Conservation (phyloP, 1,140 invertebrate genomes). For the Conopomorpha cramerella region DNA sequence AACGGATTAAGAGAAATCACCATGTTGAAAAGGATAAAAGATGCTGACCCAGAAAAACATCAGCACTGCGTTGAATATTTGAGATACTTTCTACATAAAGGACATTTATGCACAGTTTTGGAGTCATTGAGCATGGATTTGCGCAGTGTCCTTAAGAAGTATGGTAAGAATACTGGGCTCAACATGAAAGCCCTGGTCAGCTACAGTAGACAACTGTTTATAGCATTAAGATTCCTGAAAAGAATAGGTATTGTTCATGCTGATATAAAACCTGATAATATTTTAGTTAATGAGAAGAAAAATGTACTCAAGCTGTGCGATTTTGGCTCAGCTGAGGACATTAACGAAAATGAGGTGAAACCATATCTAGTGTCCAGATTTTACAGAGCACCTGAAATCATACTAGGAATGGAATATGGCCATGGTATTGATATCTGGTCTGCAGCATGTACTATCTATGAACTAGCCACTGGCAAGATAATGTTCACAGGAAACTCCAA, state of each 20-base stretch:
- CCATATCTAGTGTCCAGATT: conserved; percentile 98
- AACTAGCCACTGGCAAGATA: conserved; percentile 97
- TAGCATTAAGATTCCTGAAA: conserved; percentile 92
- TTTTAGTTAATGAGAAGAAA: conserved; percentile 98
- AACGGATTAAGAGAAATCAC: conserved; percentile 96
- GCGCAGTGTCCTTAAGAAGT: conserved; percentile 93
- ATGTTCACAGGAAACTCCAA: conserved; percentile 98
- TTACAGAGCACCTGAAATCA: conserved; percentile 98
- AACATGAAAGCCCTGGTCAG: conserved; percentile 98
- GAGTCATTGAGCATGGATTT: conserved; percentile 94
- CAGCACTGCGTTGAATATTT: conserved; percentile 94
- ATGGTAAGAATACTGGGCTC: conserved; percentile 95
- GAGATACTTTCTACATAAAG: conserved; percentile 89
- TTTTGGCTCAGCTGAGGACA: conserved; percentile 96
- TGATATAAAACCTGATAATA: conserved; percentile 99
- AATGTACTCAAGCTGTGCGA: conserved; percentile 96
- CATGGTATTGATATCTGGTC: conserved; percentile 98
- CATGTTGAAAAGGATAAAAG: conserved; percentile 90
- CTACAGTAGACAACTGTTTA: conserved; percentile 93
- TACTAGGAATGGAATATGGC: conserved; percentile 94
- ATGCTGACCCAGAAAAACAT: conserved; percentile 95
- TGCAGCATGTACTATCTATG: conserved; percentile 96
- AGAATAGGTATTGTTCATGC: conserved; percentile 96
- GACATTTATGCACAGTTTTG: conserved; percentile 97
- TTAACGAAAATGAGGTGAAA: conserved; percentile 96